Base-by-base conservation (phyloP, 2,113 vertebrate species). In the Nothoprocta pentlandii region DNA sequence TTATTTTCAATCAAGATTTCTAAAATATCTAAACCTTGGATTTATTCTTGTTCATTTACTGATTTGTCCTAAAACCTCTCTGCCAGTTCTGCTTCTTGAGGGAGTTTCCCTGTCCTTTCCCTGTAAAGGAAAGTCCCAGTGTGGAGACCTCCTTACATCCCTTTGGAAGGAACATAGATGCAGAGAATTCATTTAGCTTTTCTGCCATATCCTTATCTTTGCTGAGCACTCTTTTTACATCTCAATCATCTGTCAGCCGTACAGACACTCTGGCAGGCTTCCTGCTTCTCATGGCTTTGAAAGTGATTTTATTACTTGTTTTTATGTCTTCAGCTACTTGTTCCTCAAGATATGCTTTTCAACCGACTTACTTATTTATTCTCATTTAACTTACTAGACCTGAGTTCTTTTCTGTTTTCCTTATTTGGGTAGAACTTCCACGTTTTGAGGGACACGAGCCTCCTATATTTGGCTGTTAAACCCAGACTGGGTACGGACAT, bases 201-300 rank as follows among this genome's bases (percentile, higher is more conserved):
- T 82, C n/a, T 82, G 39, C 53, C 88, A 87, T 70, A 19, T 76
- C 62, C 62, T 95, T 95, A 95, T 96, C 92, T 93, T 91, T 92
- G 89, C 73, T 49, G 70, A 95, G 91, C 89, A 94, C 49, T 94
- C 84, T 87, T 94, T 93, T 93, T 69, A 81, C 89, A 87, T 93
- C 89, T 94, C 92, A 94, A 42, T 96, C 89, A 87, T 95, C 77
- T 61, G 47, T 81, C 80, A 85, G 74, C 77, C 86, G 54, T 92
- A 49, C 62, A 90, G 89, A 91, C 91, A 58, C 49, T 79, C 84
- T 95, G 96, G 80, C 91, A 92, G 77, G 36, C 92, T 96, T 94
- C 78, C 91, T 92, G 91, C 80, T 92, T 94, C 91, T 89, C 70
- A 89, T 96, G 83, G 90, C 74, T 94, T 95, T 94, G 77, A 93